Evolutionary conservation across 2,888 invertebrate species (phyloP), one percentile per base, ranked within the genome.

Genomic region (Glyphotaelius pellucidus): DNA sequence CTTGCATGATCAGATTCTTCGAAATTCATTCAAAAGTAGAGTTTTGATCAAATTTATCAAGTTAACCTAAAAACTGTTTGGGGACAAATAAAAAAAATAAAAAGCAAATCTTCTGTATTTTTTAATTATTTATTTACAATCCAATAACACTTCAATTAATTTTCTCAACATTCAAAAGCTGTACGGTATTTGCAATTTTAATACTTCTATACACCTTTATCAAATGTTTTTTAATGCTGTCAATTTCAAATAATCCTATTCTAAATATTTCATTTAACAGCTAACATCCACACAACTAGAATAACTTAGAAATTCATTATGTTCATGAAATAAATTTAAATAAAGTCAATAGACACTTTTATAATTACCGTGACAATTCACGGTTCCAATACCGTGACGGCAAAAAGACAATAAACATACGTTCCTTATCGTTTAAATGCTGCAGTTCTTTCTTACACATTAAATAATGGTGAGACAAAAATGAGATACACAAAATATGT

Each of bases 261-360:
- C 47, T 90, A 89, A 85, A 86, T 91, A 47, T 90, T 86, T 90
- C 80, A 89, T 80, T 90, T 90, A 86, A 90, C 52, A 90, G 86
- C 92, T 92, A 92, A 92, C 92, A 92, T 90, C 92, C 92, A 92
- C 92, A 92, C 90, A 90, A 80, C 92, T 92, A 92, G 89, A 89
- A 52, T 84, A 89, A 89, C 38, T 90, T 80, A 90, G 90, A 90
- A 85, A 86, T 80, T 85, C 47, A 80, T 80, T 52, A 38, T 87
- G 47, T 90, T 86, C 87, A n/a, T 42, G 79, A 90, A 90, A 90
- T 87, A 80, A 90, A 90, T 91, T 89, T 52, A 91, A 35, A n/a
- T 52, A 89, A 81, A 31, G 7, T 25, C 14, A n/a, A n/a, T n/a
- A n/a, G n/a, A n/a, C n/a, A n/a, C n/a, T n/a, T n/a, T n/a, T n/a